Evolutionary conservation across 37 sponge, comb jelly and placozoan genomes (phyloP), one percentile per base, ranked within the genome.

Genomic region (Agelas oroides): DNA sequence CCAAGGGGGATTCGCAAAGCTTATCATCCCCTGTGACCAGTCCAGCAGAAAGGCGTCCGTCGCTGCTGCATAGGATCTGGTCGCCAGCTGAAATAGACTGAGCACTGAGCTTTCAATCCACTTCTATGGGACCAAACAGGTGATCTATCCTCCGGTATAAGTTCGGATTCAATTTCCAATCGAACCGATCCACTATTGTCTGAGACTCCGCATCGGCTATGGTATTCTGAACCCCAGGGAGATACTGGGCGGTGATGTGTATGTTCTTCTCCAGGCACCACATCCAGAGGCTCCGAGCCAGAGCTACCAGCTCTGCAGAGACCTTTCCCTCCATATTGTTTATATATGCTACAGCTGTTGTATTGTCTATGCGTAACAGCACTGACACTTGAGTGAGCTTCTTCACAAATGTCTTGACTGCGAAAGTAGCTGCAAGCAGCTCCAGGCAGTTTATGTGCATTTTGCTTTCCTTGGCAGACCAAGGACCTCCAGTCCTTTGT

Each of bases 391-490:
- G 39, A 25, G 66, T 15, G 59, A 46, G 59, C 56, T 30, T 57
- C 60, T 37, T 82, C 63, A 72, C 70, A 64, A 71, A 91, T 52
- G 37, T 37, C 37, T 80, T 62, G 34, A 91, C 65, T 62, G 87
- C 92, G 19, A 91, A 38, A 27, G 34, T 27, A 2, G 68, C 83
- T 62, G 83, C 91, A 23, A 81, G 73, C 59, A 82, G 64, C 78
- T 91, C 87, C 34, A 87, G 83, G 56, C 73, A 69, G 71, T 91
- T 91, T 62, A 91, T 91, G 79, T 91, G 92, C 37, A 69, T 23
- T 40, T 31, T 8, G 13, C 32, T 18, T 41, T 91, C 83, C 32
- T 25, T 35, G 39, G 54, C 39, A 15, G 91, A 67, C 91, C 91
- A 90, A 5, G 73, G 86, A 3, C 91, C 91, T 21, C 81, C 82